phyloP scores from a whole-genome alignment of 2,113 vertebrate species.

The Tricholaema leucomelas region DNA sequence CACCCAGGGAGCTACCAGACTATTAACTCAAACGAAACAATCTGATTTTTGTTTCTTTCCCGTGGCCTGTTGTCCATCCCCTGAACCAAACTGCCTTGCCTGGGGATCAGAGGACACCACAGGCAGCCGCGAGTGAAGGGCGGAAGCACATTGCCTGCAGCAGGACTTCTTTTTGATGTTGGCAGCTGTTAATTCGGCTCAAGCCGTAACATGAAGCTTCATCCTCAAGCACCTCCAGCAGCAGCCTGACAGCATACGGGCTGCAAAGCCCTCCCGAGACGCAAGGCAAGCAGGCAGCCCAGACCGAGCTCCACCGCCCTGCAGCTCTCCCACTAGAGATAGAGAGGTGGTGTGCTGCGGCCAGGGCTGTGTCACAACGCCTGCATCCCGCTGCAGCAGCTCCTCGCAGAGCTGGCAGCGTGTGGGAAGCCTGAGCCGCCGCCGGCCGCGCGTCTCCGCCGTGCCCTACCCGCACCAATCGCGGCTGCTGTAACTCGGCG shows the following conservation, averaged over 20 bases:
- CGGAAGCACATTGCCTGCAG: constrained; percentile 18
- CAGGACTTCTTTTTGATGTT: constrained; percentile 34
- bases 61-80: neutral
- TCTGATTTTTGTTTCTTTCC: neutral
- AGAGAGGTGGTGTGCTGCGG: neutral
- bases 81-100: neutral
- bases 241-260: neutral
- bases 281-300: neutral
- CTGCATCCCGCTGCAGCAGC: neutral
- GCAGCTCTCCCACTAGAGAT: fast-evolving
- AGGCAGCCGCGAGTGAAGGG: neutral
- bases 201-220: constrained; percentile 34
- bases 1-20: fast-evolving
- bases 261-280: neutral
- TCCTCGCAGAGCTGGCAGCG: fast-evolving
- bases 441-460: fast-evolving
- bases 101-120: neutral
- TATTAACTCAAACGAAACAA: neutral
- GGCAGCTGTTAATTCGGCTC: neutral
- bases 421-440: fast-evolving
- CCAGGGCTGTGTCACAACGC: fast-evolving
- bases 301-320: fast-evolving
- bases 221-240: constrained; percentile 23
- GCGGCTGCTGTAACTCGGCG: neutral
- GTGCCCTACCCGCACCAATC: neutral